Base-by-base conservation (phyloP, 2,797 vertebrate species). In the Phrynocephalus forsythii region DNA sequence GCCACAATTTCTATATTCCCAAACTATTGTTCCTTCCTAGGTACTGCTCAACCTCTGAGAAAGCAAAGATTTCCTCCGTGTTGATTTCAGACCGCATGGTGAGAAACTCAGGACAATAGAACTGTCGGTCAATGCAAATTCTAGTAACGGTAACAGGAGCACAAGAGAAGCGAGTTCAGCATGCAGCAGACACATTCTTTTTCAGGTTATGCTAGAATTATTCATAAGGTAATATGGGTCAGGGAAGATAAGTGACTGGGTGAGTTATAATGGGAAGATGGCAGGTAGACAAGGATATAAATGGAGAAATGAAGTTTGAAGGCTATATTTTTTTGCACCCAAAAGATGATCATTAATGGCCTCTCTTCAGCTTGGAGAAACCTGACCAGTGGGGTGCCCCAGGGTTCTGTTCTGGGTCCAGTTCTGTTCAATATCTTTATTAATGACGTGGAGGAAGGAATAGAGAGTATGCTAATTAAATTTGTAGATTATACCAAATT, bases 241-340 rank as follows among this genome's bases (percentile, higher is more conserved):
- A 90, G 18, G 90, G 83, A 89, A 92, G 89, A 87, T 44, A 83
- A 85, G 92, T 92, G 91, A 93, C 92, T 94, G 93, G 92, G 66
- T 93, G 91, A 94, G 93, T 94, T 91, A 94, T 5, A 0, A 85
- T 84, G 75, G 77, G 90, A 93, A 87, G 93, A 93, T 60, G 82
- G 18, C 26, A 28, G 76, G 76, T 24, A 2, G 56, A 87, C 84
- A 63, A 83, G 87, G 87, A 73, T 44, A 30, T 89, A 93, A 91
- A 93, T 85, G n/a, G 83, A 92, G 89, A 84, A 82, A 66, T 71
- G 87, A 90, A 89, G 52, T 16, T 83, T 91, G 86, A 83, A 71
- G n/a, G 90, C 88, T 76, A 81, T 90, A 91, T 86, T 93, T 86
- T 87, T 44, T 44, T 3, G 88, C 38, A 89, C 82, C 20, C 52